A percentile compares a stretch with the other conserved stretches of the same genome.
These are phyloP conservation scores for Achatina immaculata DNA, from an alignment of 1,140 invertebrate species.

Conservation along the genomic window DNA sequence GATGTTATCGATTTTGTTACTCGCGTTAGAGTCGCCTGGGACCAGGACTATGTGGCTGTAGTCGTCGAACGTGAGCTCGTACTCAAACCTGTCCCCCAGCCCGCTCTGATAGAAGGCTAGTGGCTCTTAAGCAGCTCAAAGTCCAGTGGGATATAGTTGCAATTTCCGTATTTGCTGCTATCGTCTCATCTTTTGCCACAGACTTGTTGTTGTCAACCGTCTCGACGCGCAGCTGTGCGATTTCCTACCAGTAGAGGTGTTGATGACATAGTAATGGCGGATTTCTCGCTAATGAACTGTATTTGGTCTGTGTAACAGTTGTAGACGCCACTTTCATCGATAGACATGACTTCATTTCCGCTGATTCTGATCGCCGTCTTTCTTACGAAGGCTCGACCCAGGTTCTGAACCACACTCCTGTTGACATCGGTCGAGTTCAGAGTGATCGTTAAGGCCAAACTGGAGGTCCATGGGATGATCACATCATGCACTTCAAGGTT, in stretches of 20 bases:
- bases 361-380: not conserved
- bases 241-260: too few species aligned
- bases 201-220: not conserved
- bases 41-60: not conserved
- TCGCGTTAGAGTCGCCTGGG: not conserved
- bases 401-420: not conserved
- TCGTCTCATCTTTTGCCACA: not conserved
- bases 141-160: not conserved
- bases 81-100: not conserved
- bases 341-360: not conserved
- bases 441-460: not conserved
- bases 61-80: not conserved
- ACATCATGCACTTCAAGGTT: not conserved
- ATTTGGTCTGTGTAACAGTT: not conserved
- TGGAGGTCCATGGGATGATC: not conserved
- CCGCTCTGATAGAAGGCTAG: not conserved
- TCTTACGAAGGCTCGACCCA: not conserved
- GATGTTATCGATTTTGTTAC: not conserved
- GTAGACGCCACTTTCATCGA: not conserved
- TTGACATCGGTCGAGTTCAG: not conserved
- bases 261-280: too few species aligned
- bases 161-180: not conserved
- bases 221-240: not conserved
- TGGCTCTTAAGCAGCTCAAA: not conserved
- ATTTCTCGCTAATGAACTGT: too few species aligned